These are phyloP conservation scores for Archilochus colubris DNA, from an alignment of 2,113 vertebrate genomes.

Conservation along the genomic window DNA sequence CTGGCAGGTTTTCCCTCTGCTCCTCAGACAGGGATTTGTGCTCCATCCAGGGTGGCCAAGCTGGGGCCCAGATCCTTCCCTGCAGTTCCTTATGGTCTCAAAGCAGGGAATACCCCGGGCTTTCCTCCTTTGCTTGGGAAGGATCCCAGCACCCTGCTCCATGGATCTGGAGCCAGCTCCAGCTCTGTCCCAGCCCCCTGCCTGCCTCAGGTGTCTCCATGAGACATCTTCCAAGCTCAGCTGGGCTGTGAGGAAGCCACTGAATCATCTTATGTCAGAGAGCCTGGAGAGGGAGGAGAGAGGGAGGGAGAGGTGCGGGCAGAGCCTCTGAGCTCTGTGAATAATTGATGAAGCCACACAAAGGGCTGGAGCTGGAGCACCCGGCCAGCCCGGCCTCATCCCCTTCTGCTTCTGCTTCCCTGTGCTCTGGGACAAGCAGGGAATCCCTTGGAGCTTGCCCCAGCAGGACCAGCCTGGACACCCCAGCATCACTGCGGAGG, in stretches of 20 bases:
- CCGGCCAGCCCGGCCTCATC: neutral
- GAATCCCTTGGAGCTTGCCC: neutral
- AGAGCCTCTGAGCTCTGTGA: neutral
- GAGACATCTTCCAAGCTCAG: neutral
- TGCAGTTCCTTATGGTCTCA: neutral
- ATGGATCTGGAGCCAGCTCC: neutral
- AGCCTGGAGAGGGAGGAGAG: neutral
- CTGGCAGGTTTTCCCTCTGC: rapidly evolving
- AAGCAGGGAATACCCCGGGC: neutral
- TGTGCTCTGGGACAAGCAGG: neutral
- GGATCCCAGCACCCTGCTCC: rapidly evolving
- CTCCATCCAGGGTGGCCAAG: neutral
- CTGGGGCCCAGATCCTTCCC: too few relatives aligned
- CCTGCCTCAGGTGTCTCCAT: neutral
- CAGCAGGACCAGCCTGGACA: neutral
- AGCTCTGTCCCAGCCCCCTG: neutral
- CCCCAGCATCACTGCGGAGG: too few relatives aligned
- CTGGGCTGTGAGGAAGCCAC: neutral
- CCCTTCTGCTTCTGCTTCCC: neutral
- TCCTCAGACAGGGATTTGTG: neutral
- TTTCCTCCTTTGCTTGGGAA: neutral
- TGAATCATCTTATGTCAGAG: neutral
- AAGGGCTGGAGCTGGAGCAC: neutral
- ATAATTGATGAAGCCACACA: neutral
- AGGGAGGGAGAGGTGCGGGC: neutral